Conservation (phyloP, 2,113 vertebrate species). For the Larimichthys polyactis region DNA sequence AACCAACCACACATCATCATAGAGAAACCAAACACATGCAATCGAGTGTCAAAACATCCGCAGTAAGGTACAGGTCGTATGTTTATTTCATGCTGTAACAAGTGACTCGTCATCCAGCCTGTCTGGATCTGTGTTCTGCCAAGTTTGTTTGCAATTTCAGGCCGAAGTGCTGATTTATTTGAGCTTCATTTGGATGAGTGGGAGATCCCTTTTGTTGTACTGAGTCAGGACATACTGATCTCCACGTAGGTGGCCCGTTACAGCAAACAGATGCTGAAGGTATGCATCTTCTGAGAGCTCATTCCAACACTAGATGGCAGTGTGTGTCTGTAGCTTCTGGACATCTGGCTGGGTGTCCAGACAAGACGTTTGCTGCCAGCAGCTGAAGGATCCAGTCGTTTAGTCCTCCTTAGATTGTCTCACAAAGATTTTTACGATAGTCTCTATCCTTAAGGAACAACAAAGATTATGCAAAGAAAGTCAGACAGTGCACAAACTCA, state of each 20-base stretch:
- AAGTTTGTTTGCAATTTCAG: conserved; percentile 55
- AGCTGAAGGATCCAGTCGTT: conserved; percentile 24
- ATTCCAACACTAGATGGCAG: conserved; percentile 78
- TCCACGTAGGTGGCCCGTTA: conserved; percentile 67
- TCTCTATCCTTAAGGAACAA: conserved; percentile 27
- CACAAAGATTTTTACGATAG: conserved; percentile 38
- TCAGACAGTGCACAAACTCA: conserved; percentile 26
- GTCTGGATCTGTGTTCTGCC: conserved; percentile 30
- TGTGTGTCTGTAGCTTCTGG: conserved; percentile 53
- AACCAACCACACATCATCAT: background rate
- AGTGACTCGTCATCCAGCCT: background rate
- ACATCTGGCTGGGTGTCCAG: conserved; percentile 20
- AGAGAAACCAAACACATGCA: conserved; percentile 15
- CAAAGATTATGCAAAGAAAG: conserved; percentile 38
- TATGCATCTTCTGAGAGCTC: background rate
- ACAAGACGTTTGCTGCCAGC: conserved; percentile 3
- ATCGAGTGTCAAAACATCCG: conserved; percentile 11
- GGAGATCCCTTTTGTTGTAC: conserved; percentile 39
- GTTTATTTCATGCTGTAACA: conserved; percentile 19
- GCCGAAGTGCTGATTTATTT: conserved; percentile 57
- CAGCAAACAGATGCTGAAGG: conserved; percentile 66
- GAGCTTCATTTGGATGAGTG: conserved; percentile 41
- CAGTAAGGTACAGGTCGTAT: conserved; percentile 1
- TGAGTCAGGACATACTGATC: conserved; percentile 28
- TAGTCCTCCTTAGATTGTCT: conserved; percentile 27